phyloP scores from a whole-genome alignment of 2,797 vertebrate genomes.

The Myoxocephalus aenaeus region DNA sequence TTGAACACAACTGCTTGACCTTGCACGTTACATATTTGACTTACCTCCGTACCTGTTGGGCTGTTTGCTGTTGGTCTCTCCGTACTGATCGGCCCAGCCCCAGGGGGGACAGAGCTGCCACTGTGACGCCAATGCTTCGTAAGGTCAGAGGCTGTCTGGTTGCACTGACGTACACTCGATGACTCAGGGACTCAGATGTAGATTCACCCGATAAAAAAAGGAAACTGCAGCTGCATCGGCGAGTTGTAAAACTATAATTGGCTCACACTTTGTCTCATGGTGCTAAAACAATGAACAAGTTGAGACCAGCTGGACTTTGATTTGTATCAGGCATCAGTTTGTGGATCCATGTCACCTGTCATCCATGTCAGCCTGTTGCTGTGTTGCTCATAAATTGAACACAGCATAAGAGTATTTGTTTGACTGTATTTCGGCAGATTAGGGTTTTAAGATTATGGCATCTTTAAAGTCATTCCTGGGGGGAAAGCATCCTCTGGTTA shows the following conservation, averaged over 20 bases:
- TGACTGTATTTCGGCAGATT: not conserved
- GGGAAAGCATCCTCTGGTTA: not conserved
- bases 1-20: constrained; percentile 10
- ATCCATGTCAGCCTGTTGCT: not conserved
- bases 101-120: not conserved
- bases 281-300: too few relatives aligned
- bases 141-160: constrained; percentile 31
- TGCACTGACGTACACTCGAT: constrained; percentile 31
- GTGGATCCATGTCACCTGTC: not conserved
- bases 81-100: constrained; percentile 9
- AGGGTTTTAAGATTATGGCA: not conserved
- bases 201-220: not conserved
- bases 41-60: constrained; percentile 40
- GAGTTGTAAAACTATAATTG: not conserved
- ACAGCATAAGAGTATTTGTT: not conserved
- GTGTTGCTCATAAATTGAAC: not conserved
- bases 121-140: constrained; percentile 34
- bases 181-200: constrained; percentile 33
- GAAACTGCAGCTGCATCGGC: too few relatives aligned
- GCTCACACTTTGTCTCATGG: not conserved
- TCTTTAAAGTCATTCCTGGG: not conserved
- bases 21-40: constrained; percentile 18
- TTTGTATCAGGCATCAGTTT: not conserved
- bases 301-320: too few relatives aligned
- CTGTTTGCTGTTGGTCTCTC: constrained; percentile 13